Evolutionary conservation across 2,113 vertebrate genomes (phyloP), one percentile per base, ranked within the genome.

Genomic region (Pelecanus crispus): DNA sequence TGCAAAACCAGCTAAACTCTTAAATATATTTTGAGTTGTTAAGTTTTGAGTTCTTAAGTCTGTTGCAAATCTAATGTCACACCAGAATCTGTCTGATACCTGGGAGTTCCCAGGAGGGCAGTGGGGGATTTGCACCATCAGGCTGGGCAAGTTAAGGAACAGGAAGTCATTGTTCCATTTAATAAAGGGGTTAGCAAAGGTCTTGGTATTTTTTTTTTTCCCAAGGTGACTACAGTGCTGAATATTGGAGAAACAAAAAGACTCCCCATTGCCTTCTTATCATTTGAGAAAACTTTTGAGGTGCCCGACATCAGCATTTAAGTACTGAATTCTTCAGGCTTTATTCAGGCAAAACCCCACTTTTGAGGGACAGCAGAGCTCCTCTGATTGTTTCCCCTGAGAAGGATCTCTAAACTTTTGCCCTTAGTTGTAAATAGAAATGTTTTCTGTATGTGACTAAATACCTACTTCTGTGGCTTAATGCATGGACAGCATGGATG

Each of bases 321-420:
- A 72, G 19, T 88, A 20, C 58, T 65, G 50, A 78, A 81, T 86
- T 90, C 50, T 85, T 81, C 68, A 74, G 67, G 42, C 45, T 72
- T 86, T 86, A 53, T 82, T 77, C 77, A 83, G 34, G 13, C 55
- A 87, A 81, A 94, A 25, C 31, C 6, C 21, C 12, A 18, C 22
- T 92, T 92, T 5, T 61, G 56, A 91, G 70, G 45, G 34, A 74
- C 47, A 90, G 47, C 75, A 88, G 86, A 87, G 70, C 28, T 61
- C 21, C 9, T 59, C 29, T 26, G 5, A 25, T 74, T 78, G 22
- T 50, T 91, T 85, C 24, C 62, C 12, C 34, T 40, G 49, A 85
- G 72, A 91, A 65, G 12, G 24, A 53, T 84, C 77, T 82, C 52
- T 95, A 42, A 94, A 96, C 81, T 97, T 94, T 94, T 79, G 94